Base-by-base conservation (phyloP, 2,888 invertebrate species). In the Elmis aenea region DNA sequence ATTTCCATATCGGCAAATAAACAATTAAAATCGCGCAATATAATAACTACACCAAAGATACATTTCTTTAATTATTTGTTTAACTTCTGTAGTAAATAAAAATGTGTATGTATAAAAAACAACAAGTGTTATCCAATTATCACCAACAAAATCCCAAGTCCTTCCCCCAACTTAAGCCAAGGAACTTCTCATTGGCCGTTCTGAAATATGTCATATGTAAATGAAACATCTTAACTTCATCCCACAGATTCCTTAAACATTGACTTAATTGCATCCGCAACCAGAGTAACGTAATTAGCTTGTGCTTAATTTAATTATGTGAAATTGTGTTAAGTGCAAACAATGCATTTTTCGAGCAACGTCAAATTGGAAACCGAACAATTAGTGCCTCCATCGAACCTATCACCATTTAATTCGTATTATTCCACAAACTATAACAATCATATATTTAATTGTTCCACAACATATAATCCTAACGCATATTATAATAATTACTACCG, bases 151-250 rank as follows among this genome's bases (percentile, higher is more conserved):
- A 16, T 12, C 22, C 14, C 13, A 32, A 22, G 33, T 26, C 23
- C 42, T 38, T 38, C 38, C 42, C 30, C 30, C 38, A 30, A 5
- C 24, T 31, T 29, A 23, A 28, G 26, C 22, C 33, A 20, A 14
- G 16, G 16, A 30, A 21, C 46, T 33, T 42, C 40, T 42, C 34
- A 58, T 59, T 58, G 57, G 58, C 29, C 28, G 30, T 33, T 38
- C 40, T 28, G 38, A 52, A 48, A 51, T 52, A 42, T 54, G 53
- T 52, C 52, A 48, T 47, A 54, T 52, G 50, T 41, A 51, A 50
- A 53, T 51, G 49, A 51, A 50, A 42, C 42, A 42, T 42, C 39
- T 45, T 40, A 45, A 38, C 30, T 34, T 48, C 42, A 45, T 44
- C 46, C 35, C 32, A 46, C 43, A 43, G 39, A 41, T 45, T 42